Conservation (phyloP, 92 coral and sea anemone genomes). For the Parazoanthus atlanticus region DNA sequence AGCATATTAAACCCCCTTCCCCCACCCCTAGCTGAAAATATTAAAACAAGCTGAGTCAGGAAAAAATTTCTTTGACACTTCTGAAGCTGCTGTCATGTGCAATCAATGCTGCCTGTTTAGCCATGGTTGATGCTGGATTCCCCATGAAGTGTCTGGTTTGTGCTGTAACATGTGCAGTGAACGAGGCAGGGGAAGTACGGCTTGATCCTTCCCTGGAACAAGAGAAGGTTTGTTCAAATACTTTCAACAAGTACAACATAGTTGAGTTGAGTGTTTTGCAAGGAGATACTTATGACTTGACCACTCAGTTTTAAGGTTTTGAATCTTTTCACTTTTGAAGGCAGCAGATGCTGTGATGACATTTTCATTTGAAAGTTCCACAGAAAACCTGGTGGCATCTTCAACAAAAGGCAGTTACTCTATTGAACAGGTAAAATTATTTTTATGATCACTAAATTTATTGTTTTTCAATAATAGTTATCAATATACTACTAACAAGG, state of each 20-base stretch:
- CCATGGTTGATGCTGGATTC: constrained; percentile 95
- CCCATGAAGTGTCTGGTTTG: constrained; percentile 90
- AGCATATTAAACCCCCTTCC: no score
- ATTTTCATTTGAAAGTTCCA: constrained; percentile 86
- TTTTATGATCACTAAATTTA: background rate
- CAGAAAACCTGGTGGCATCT: constrained; percentile 76
- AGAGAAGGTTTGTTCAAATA: constrained; percentile 68
- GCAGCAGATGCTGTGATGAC: constrained; percentile 84
- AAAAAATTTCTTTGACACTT: constrained; percentile 7
- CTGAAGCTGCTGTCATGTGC: constrained; percentile 87
- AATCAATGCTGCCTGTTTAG: constrained; percentile 93
- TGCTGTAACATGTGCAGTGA: constrained; percentile 78
- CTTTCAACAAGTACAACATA: background rate
- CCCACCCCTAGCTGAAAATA: background rate
- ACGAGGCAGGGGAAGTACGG: constrained; percentile 63
- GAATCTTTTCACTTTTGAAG: constrained; percentile 40
- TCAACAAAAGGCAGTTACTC: constrained; percentile 83
- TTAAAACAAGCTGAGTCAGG: background rate
- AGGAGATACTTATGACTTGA: background rate
- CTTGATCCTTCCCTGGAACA: constrained; percentile 86
- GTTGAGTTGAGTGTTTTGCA: background rate
- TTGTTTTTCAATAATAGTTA: background rate
- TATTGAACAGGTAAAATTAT: constrained; percentile 66
- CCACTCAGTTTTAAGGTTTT: no score
- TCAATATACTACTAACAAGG: no score